Base-by-base conservation (phyloP, 2,113 vertebrate species). In the Chaetodon auriga region DNA sequence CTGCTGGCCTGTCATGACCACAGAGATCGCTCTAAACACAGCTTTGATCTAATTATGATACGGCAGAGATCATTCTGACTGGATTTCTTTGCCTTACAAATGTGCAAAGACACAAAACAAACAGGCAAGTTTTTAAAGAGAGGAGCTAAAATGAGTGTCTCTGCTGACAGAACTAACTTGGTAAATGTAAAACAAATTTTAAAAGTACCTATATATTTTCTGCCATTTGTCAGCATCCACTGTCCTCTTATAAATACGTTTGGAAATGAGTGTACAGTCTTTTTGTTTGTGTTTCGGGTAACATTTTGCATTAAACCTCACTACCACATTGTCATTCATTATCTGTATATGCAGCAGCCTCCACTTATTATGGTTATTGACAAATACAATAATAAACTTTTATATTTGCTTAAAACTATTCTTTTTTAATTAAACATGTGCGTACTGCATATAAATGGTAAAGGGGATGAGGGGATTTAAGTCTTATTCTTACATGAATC, bases 1-100 rank as follows among this genome's bases (percentile, higher is more conserved):
- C 94, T 94, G 93, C 90, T 88, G 86, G 89, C 89, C 90, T 93
- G 91, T 93, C 92, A 92, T 12, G 83, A 49, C 69, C 75, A 51
- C 49, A 77, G 73, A 90, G 61, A 86, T 75, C 3, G 19, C 70
- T 76, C 74, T 36, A 38, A 84, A 87, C 65, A 15, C 65, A 60
- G 70, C 83, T 87, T 83, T 82, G 76, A 92, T 89, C 74, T 69
- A 70, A 87, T 85, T 80, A 90, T 75, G 89, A 79, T 81, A 80
- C 76, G 77, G 73, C 8, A 72, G 57, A 61, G 23, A 60, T 41
- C 4, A 66, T 61, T 79, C 30, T 1, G 38, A 51, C 18, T 58
- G 13, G 60, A 35, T 57, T 35, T 30, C 30, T 58, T 70, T 57
- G 48, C 18, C n/a, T 53, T 54, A 74, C 7, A 58, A 75, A 57